Evolutionary conservation across 2,113 vertebrate species (phyloP).

Genomic region (Ceyx margarethae): DNA sequence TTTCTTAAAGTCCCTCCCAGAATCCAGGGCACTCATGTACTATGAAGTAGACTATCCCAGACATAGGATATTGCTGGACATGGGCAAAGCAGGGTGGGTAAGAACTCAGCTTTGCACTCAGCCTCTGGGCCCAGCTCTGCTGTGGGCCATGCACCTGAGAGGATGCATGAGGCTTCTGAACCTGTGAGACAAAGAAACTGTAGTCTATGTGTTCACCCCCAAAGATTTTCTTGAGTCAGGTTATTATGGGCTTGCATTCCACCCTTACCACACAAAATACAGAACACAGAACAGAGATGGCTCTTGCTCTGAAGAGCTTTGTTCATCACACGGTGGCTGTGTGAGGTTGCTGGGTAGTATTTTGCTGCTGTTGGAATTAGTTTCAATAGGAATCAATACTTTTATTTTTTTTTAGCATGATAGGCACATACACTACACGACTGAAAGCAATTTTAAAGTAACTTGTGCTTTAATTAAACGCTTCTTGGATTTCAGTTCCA

Average conservation of each 20-base stretch:
- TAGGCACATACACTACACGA: not conserved
- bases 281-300: not conserved
- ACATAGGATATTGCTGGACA: not conserved
- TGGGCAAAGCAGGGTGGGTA: not conserved
- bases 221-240: not conserved
- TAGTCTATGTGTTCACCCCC: not conserved
- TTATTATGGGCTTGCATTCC: constrained; percentile 12
- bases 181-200: not conserved
- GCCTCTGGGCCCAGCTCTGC: not conserved
- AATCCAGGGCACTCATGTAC: not conserved
- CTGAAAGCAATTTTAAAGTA: constrained; percentile 19
- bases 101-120: not conserved
- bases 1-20: not conserved
- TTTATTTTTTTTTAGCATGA: not conserved
- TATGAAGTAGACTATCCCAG: not conserved
- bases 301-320: not conserved
- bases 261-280: not conserved
- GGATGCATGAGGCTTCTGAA: not conserved
- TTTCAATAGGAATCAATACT: constrained; percentile 36
- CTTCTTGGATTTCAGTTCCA: not conserved
- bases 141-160: not conserved
- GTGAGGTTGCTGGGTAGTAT: constrained; percentile 22
- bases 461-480: constrained; percentile 5
- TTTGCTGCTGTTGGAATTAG: constrained; percentile 49
- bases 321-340: not conserved